Evolutionary conservation across 2,888 invertebrate genomes (phyloP).

Genomic region (Pasiphila rectangulata): DNA sequence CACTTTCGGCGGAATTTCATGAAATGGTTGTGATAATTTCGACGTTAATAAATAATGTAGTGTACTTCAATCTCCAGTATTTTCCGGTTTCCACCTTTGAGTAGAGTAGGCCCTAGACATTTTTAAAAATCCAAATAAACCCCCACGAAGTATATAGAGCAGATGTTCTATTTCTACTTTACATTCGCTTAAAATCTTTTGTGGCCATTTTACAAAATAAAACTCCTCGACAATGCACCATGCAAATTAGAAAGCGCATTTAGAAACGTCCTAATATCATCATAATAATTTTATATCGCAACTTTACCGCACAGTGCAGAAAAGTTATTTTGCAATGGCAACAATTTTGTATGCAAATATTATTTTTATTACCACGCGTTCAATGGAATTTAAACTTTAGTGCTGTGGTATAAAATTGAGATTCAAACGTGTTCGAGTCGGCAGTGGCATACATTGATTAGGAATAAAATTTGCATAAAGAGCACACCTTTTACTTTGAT

Average conservation of each 20-base stretch:
- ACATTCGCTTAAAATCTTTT: slow-evolving; percentile 76
- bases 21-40: too few relatives aligned
- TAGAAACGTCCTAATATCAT: slow-evolving; percentile 38
- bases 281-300: slow-evolving; percentile 28
- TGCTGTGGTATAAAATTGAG: slow-evolving; percentile 28
- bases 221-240: slow-evolving; percentile 74
- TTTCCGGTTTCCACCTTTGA: too few relatives aligned
- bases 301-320: slow-evolving; percentile 42
- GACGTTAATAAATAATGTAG: too few relatives aligned
- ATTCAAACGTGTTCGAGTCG: too few relatives aligned
- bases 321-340: slow-evolving; percentile 45
- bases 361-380: slow-evolving; percentile 45
- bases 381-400: slow-evolving; percentile 36
- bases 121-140: too few relatives aligned
- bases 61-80: too few relatives aligned
- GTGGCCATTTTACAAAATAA: slow-evolving; percentile 78
- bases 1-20: too few relatives aligned
- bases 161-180: slow-evolving; percentile 77
- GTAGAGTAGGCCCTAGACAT: too few relatives aligned
- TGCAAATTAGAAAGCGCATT: slow-evolving; percentile 70
- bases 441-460: slow-evolving; percentile 29
- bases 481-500: slow-evolving; percentile 74
- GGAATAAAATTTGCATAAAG: slow-evolving; percentile 72
- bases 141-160: slow-evolving; percentile 39
- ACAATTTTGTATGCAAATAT: slow-evolving; percentile 40